Percentiles rank a stretch among this genome's conserved stretches.
Evolutionary conservation across 2,888 invertebrate genomes (phyloP).

Genomic region (Nebria brevicollis): DNA sequence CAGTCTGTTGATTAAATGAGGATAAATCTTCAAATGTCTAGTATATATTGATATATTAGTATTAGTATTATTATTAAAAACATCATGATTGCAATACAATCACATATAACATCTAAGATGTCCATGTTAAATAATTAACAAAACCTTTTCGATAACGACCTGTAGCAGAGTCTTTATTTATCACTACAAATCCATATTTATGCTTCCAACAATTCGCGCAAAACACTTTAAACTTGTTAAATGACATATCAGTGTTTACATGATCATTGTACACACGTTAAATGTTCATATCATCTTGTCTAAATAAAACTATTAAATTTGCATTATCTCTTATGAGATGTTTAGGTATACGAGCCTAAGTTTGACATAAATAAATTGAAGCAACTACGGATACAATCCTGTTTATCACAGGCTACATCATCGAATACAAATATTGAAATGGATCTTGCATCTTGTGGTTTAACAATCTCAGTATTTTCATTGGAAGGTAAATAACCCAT

Average conservation of each 20-base stretch:
- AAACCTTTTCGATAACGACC: too few relatives aligned
- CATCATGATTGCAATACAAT: too few relatives aligned
- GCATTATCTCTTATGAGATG: constrained; percentile 56
- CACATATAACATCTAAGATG: too few relatives aligned
- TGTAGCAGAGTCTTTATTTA: too few relatives aligned
- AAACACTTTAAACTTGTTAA: constrained; percentile 37
- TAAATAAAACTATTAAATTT: constrained; percentile 54
- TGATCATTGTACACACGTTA: constrained; percentile 50
- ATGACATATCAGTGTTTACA: constrained; percentile 41
- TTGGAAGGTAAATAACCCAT: neutral
- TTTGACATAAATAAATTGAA: constrained; percentile 8
- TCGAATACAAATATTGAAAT: too few relatives aligned
- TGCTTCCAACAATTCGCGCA: constrained; percentile 23
- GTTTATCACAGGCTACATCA: too few relatives aligned
- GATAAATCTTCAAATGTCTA: too few relatives aligned
- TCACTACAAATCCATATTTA: too few relatives aligned
- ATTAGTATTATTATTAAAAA: too few relatives aligned
- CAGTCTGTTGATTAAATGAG: neutral
- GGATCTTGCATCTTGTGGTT: too few relatives aligned
- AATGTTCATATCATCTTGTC: constrained; percentile 55
- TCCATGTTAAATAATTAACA: too few relatives aligned
- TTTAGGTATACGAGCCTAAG: constrained; percentile 55
- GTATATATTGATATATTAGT: too few relatives aligned
- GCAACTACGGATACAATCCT: neutral
- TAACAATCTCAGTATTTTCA: neutral